phyloP scores from a whole-genome alignment of 92 coral and sea anemone genomes.

The Porites rus region DNA sequence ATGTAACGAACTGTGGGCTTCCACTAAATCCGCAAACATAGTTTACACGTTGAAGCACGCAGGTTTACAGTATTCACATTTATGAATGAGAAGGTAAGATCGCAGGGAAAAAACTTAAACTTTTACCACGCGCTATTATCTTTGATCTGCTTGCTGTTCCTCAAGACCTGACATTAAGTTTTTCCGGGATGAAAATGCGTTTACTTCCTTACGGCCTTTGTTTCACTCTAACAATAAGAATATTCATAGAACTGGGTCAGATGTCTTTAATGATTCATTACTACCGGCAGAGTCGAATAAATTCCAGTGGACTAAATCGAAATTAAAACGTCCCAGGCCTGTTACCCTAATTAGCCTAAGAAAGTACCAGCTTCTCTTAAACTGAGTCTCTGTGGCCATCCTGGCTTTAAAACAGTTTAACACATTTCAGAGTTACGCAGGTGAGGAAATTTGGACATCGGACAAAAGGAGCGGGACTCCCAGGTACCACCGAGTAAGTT shows the following conservation, averaged over 20 bases:
- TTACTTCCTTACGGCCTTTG: background rate
- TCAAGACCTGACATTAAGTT: background rate
- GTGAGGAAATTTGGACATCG: background rate
- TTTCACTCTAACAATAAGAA: background rate
- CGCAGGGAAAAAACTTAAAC: background rate
- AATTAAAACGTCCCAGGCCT: background rate
- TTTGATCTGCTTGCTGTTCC: background rate
- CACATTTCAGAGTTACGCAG: background rate
- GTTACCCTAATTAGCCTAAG: background rate
- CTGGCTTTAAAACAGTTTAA: too few species aligned
- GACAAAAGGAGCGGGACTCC: background rate
- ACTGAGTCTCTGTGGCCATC: background rate
- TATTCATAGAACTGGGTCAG: conserved; percentile 12
- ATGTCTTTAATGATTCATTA: conserved; percentile 39
- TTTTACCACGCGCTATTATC: background rate
- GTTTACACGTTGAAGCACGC: background rate
- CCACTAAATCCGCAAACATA: background rate
- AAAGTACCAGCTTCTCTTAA: background rate
- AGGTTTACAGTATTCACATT: background rate
- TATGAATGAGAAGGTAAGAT: background rate
- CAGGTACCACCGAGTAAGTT: background rate
- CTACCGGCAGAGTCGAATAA: background rate
- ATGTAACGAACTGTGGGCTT: conserved; percentile 7
- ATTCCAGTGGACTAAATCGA: conserved; percentile 1
- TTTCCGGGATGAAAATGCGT: background rate